phyloP scores from a whole-genome alignment of 2,888 invertebrate species.

The Erebia ligea region DNA sequence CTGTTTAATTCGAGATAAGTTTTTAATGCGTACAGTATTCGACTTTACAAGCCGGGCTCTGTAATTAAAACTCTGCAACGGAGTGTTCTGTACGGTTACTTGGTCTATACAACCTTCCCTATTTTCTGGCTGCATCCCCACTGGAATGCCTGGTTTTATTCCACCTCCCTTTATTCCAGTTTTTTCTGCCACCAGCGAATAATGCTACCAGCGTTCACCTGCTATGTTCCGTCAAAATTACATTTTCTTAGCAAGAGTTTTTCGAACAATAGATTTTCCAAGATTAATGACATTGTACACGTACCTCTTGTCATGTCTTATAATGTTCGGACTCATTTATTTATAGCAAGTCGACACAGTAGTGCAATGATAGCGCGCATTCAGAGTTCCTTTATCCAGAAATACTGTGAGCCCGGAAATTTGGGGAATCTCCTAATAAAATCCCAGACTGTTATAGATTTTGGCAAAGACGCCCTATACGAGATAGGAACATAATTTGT shows the following conservation, averaged over 20 bases:
- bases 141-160: too few species aligned
- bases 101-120: too few species aligned
- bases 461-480: constrained; percentile 40
- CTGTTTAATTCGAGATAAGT: constrained; percentile 18
- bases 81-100: too few species aligned
- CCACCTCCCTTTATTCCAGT: too few species aligned
- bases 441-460: constrained; percentile 44
- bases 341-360: constrained; percentile 40
- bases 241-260: background rate
- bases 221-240: too few species aligned
- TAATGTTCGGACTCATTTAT: constrained; percentile 41
- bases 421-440: constrained; percentile 44
- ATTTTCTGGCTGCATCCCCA: too few species aligned
- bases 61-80: too few species aligned
- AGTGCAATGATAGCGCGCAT: constrained; percentile 40
- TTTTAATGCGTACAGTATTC: too few species aligned
- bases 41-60: too few species aligned
- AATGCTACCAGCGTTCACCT: too few species aligned
- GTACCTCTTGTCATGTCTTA: constrained; percentile 38
- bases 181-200: too few species aligned
- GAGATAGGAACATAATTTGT: constrained; percentile 36
- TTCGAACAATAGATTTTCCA: too few species aligned
- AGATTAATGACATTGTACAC: constrained; percentile 32
- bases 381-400: constrained; percentile 41
- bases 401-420: constrained; percentile 43